phyloP scores from a whole-genome alignment of 1,140 invertebrate genomes.

The Coptotermes formosanus region DNA sequence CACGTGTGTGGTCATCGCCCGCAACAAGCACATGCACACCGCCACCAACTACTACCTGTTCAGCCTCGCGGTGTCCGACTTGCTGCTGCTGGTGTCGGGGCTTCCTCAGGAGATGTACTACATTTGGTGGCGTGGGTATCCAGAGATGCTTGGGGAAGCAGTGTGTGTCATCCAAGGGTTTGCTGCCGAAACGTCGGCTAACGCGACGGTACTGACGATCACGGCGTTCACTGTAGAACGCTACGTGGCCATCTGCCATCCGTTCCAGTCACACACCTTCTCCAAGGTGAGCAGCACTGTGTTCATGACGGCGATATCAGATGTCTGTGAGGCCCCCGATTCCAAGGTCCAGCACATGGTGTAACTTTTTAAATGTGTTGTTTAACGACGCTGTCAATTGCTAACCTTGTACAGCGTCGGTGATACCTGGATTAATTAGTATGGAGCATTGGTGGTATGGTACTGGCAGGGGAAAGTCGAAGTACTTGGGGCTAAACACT shows the following conservation, averaged over 20 bases:
- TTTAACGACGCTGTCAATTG: too few relatives aligned
- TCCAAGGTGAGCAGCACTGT: slow-evolving; percentile 9
- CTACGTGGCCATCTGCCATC: slow-evolving; percentile 80
- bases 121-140: slow-evolving; percentile 76
- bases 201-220: slow-evolving; percentile 90
- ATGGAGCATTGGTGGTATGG: too few relatives aligned
- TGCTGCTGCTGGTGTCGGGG: slow-evolving; percentile 78
- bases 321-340: too few relatives aligned
- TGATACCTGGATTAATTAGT: too few relatives aligned
- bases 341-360: too few relatives aligned
- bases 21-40: slow-evolving; percentile 88
- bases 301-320: too few relatives aligned
- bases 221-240: slow-evolving; percentile 91
- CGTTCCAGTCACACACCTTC: slow-evolving; percentile 53
- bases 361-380: too few relatives aligned
- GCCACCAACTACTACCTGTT: slow-evolving; percentile 94
- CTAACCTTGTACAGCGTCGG: too few relatives aligned
- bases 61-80: slow-evolving; percentile 83
- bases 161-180: slow-evolving; percentile 82
- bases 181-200: slow-evolving; percentile 85
- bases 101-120: slow-evolving; percentile 82
- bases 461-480: too few relatives aligned
- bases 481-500: too few relatives aligned
- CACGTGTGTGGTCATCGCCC: slow-evolving; percentile 89
- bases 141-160: slow-evolving; percentile 80